Conservation (phyloP, 2,113 vertebrate genomes). For the Phyllostomus discolor region DNA sequence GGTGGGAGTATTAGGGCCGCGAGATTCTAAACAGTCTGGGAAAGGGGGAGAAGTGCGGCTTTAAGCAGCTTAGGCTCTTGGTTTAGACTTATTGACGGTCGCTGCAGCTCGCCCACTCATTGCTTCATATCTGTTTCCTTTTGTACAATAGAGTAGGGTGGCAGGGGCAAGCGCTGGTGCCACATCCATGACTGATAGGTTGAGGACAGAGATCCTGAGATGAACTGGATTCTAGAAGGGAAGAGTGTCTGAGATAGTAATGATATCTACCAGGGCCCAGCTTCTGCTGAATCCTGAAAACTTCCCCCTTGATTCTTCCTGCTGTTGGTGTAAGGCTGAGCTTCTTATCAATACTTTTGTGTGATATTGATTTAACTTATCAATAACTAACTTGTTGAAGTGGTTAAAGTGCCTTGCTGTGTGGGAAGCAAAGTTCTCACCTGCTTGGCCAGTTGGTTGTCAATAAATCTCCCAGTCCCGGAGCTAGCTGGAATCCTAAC, state of each 20-base stretch:
- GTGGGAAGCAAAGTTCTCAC: background rate
- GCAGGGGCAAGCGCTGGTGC: background rate
- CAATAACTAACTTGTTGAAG: background rate
- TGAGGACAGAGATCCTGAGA: background rate
- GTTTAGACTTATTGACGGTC: background rate
- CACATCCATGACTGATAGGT: rapidly evolving
- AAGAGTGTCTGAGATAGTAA: background rate
- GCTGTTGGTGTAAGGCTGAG: background rate
- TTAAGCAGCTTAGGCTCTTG: background rate
- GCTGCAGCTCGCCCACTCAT: background rate
- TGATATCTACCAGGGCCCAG: background rate
- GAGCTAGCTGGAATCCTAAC: background rate
- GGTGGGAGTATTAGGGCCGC: background rate
- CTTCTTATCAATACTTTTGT: background rate
- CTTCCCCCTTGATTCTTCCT: background rate
- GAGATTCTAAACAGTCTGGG: background rate
- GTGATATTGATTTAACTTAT: background rate
- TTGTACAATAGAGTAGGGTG: background rate
- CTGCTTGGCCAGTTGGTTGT: background rate
- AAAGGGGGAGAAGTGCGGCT: background rate
- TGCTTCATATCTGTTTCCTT: background rate
- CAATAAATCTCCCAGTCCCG: background rate
- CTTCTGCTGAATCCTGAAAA: background rate
- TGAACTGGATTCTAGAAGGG: background rate
- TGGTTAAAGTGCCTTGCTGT: background rate